phyloP scores from a whole-genome alignment of 2,113 vertebrate species.

The Numenius arquata region DNA sequence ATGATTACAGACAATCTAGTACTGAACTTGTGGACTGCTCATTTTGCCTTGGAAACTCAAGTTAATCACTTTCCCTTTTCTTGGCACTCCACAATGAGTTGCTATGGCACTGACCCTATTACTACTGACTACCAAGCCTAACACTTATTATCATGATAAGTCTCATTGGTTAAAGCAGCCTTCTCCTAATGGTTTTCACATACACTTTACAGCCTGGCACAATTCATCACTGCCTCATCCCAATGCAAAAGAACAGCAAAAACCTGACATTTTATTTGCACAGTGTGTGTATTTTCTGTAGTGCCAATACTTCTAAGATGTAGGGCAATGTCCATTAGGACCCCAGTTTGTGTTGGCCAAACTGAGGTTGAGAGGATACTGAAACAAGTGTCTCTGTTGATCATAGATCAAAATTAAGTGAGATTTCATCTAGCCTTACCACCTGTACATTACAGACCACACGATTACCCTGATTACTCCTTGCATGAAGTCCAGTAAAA shows the following conservation, averaged over 20 bases:
- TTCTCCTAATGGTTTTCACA: background rate
- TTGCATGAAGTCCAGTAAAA: background rate
- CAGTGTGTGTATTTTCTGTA: background rate
- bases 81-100: background rate
- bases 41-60: slow-evolving; percentile 30
- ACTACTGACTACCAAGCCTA: slow-evolving; percentile 3
- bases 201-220: background rate
- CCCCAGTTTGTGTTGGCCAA: background rate
- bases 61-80: slow-evolving; percentile 37
- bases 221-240: background rate
- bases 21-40: background rate
- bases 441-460: background rate
- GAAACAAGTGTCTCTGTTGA: background rate
- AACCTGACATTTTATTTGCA: background rate
- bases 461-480: background rate
- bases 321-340: background rate
- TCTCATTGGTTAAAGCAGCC: background rate
- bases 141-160: background rate
- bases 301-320: background rate
- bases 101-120: slow-evolving; percentile 13
- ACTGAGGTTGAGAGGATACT: background rate
- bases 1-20: background rate
- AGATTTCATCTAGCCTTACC: background rate
- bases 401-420: background rate
- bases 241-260: background rate